phyloP scores from a whole-genome alignment of 2,797 vertebrate genomes.

The Nasua narica region DNA sequence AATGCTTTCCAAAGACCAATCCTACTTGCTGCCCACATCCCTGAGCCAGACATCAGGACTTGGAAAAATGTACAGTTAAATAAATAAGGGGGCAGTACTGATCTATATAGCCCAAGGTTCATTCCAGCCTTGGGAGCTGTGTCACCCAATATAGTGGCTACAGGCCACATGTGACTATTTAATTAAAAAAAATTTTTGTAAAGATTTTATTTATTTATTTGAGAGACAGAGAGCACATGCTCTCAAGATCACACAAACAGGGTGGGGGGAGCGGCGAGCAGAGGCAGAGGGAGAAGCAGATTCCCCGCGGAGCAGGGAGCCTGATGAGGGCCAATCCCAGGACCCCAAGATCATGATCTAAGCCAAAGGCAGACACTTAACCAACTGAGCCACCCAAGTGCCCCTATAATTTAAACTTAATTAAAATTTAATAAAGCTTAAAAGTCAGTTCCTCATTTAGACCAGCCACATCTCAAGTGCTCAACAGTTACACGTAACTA shows the following conservation, averaged over 20 bases:
- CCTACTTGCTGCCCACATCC: no score
- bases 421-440: background rate
- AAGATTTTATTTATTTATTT: background rate
- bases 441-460: background rate
- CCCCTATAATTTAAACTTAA: background rate
- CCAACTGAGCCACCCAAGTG: background rate
- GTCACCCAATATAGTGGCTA: background rate
- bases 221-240: background rate
- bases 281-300: background rate
- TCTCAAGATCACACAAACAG: background rate
- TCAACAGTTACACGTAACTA: background rate
- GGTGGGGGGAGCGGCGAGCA: background rate
- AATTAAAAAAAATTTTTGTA: no score
- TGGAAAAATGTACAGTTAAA: background rate
- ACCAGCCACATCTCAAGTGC: background rate
- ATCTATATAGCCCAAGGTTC: background rate
- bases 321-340: background rate
- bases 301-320: background rate
- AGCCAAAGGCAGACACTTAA: background rate
- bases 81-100: background rate
- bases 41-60: background rate
- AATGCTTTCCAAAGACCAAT: background rate
- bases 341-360: background rate
- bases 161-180: background rate
- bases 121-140: background rate